Conservation (phyloP, 2,888 invertebrate genomes). For the Drosophila anceps region DNA sequence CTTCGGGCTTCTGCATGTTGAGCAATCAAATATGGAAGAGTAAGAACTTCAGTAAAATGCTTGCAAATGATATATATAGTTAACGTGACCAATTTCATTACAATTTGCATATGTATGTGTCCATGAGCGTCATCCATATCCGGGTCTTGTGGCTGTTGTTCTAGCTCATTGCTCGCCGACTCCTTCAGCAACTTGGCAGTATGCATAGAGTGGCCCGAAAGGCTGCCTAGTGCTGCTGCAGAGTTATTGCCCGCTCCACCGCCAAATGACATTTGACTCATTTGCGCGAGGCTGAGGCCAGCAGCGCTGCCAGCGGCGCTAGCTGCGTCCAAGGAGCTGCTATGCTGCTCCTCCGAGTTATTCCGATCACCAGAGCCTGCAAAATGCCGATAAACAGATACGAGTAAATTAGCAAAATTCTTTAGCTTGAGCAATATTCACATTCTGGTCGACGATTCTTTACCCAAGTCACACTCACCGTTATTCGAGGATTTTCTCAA, state of each 20-base stretch:
- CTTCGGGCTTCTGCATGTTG: slow-evolving; percentile 84
- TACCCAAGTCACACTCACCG: slow-evolving; percentile 84
- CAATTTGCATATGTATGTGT: slow-evolving; percentile 86
- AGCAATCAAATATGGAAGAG: slow-evolving; percentile 21
- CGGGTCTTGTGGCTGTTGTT: slow-evolving; percentile 86
- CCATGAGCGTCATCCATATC: slow-evolving; percentile 86
- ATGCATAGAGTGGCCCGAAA: slow-evolving; percentile 83
- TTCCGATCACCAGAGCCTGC: slow-evolving; percentile 86
- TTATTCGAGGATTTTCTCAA: slow-evolving; percentile 89
- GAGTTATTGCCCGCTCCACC: slow-evolving; percentile 80
- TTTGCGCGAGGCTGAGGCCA: slow-evolving; percentile 85
- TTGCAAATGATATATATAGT: slow-evolving; percentile 29
- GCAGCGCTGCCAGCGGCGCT: slow-evolving; percentile 77
- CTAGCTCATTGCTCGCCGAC: slow-evolving; percentile 86
- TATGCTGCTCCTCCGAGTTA: slow-evolving; percentile 86
- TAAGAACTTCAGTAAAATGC: slow-evolving; percentile 48
- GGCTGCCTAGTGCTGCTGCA: slow-evolving; percentile 77
- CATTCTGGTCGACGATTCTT: slow-evolving; percentile 58
- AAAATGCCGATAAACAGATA: background rate
- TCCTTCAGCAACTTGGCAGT: slow-evolving; percentile 85
- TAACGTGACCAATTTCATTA: slow-evolving; percentile 82
- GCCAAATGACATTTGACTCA: slow-evolving; percentile 86
- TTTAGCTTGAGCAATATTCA: background rate
- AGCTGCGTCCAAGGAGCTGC: slow-evolving; percentile 82
- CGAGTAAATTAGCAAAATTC: slow-evolving; percentile 1